Base-by-base conservation (phyloP, 2,888 invertebrate genomes). In the Drosophila recens region DNA sequence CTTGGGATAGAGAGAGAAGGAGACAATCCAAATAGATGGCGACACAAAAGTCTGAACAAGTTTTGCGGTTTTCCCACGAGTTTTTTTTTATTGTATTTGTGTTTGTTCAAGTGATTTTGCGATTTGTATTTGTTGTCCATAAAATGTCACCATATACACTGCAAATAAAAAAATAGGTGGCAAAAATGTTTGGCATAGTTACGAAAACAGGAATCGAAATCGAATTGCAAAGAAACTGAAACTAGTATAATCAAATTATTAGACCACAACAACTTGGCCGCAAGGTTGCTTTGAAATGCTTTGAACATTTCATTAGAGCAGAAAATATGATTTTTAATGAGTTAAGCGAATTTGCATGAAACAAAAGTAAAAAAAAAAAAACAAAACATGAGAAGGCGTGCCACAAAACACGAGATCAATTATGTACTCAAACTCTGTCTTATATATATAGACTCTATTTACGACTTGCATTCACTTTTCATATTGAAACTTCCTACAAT, bases 271-370 rank as follows among this genome's bases (percentile, higher is more conserved):
- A 64, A 71, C 62, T 64, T 58, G 63, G 30, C 74, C 63, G 65
- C 82, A 80, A 79, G 82, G 69, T 81, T 82, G 72, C 63, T 52
- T 27, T 43, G 53, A 69, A 69, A 75, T 45, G 67, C 46, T 61
- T 70, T 36, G 58, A 72, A 65, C 72, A 65, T 82, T 80, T 80
- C 80, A 82, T 80, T 79, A 82, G 79, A 74, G 82, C 82, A 82
- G 76, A 82, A 80, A 82, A 82, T 82, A 66, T 75, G 82, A 71
- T 67, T 79, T 63, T 57, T 73, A 79, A 82, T 82, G 70, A 71
- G 73, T 61, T 20, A 48, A 75, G 30, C 61, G 48, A 73, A 81
- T 82, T 82, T 76, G 82, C 80, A 81, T 76, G 36, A 20, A 65
- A 45, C 51, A 23, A 56, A 34, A 15, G 42, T 20, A 56, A 17